phyloP scores from a whole-genome alignment of 2,888 invertebrate species.

The Ornithoptera priamus region DNA sequence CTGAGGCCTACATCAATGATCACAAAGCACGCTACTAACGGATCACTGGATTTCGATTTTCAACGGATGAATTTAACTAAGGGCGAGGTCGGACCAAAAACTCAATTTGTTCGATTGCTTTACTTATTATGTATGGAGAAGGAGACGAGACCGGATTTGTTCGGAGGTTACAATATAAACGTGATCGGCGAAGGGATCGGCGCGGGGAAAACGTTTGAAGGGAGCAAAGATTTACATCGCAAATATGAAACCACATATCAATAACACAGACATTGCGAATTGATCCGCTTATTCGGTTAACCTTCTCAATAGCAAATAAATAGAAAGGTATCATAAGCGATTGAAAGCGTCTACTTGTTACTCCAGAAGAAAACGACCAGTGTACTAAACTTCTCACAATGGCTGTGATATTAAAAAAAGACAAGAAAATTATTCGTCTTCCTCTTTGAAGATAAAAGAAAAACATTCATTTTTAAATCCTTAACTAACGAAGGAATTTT shows the following conservation, averaged over 20 bases:
- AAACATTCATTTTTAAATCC: background rate
- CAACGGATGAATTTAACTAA: slow-evolving; percentile 16
- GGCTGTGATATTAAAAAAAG: background rate
- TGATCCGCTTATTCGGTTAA: background rate
- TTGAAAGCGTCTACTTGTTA: background rate
- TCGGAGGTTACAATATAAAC: background rate
- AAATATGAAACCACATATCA: background rate
- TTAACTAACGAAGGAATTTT: background rate
- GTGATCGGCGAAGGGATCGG: background rate
- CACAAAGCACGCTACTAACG: slow-evolving; percentile 22
- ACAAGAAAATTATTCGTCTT: no score
- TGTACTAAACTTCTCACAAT: background rate
- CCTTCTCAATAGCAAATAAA: background rate
- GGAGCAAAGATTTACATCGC: background rate
- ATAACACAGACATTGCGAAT: background rate
- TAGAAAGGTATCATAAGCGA: background rate
- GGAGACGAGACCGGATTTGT: background rate
- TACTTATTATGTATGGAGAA: background rate
- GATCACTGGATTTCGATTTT: slow-evolving; percentile 22
- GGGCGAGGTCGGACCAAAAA: slow-evolving; percentile 4
- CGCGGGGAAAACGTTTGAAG: background rate
- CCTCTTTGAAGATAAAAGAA: background rate
- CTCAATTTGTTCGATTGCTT: slow-evolving; percentile 13
- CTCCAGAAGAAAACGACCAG: background rate
- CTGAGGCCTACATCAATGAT: slow-evolving; percentile 20